A percentile compares a stretch with the other conserved stretches of the same genome.
phyloP scores from a whole-genome alignment of 64 coral and sea anemone genomes.

The Montipora capricornis region DNA sequence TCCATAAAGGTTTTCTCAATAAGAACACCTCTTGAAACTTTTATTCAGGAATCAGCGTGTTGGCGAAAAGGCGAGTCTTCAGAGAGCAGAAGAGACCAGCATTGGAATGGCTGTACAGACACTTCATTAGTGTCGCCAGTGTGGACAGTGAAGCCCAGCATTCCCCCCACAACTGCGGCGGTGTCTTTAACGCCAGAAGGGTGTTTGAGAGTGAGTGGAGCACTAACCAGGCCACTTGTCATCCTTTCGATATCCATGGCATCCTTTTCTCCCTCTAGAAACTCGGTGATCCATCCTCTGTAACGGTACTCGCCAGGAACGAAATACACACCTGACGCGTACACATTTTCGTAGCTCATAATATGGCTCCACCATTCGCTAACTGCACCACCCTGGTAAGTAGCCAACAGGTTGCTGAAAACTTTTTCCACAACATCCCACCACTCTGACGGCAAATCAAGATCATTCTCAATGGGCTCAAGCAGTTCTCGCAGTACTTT shows the following conservation, averaged over 20 bases:
- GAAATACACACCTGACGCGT: no score
- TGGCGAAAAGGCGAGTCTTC: conserved; percentile 43
- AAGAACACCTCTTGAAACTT: no score
- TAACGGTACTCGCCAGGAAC: no score
- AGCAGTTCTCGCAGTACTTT: conserved; percentile 48
- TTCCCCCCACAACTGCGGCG: conserved; percentile 74
- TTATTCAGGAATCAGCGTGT: no score
- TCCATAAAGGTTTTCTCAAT: no score
- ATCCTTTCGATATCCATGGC: conserved; percentile 46
- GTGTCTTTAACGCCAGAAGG: conserved; percentile 44
- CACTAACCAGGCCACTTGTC: conserved; percentile 68
- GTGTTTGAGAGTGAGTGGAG: conserved; percentile 45
- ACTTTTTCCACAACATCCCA: conserved; percentile 49
- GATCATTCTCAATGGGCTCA: conserved; percentile 56
- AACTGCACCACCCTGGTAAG: conserved; percentile 44
- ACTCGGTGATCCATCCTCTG: background rate
- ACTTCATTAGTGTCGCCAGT: background rate
- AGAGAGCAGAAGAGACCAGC: conserved; percentile 70
- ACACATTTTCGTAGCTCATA: no score
- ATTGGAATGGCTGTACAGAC: conserved; percentile 80
- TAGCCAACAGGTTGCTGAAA: conserved; percentile 64
- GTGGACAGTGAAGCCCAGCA: conserved; percentile 69
- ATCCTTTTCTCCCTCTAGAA: conserved; percentile 11
- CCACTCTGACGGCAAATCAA: conserved; percentile 30
- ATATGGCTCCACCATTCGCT: no score